Percentiles rank a stretch among this genome's conserved stretches.
Evolutionary conservation across 2,888 invertebrate species (phyloP).

Genomic region (Stenotaenia linearis): DNA sequence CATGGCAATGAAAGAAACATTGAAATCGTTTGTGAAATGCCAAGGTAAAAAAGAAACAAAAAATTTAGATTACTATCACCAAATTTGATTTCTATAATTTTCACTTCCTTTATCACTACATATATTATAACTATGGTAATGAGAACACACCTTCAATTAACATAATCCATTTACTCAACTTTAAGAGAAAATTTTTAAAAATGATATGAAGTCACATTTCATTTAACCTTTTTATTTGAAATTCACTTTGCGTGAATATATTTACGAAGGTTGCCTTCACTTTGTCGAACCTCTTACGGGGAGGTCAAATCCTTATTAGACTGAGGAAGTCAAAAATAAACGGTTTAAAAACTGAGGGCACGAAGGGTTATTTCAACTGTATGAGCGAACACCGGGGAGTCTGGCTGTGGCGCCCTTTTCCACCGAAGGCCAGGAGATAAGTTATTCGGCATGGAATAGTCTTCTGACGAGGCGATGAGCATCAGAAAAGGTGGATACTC

Average conservation of each 20-base stretch:
- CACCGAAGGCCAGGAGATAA: neutral
- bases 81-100: too few species aligned
- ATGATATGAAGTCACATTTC: too few species aligned
- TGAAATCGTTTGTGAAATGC: neutral
- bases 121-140: too few species aligned
- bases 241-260: neutral
- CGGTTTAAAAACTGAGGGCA: neutral
- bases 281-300: neutral
- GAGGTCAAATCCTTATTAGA: neutral
- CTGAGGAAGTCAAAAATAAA: neutral
- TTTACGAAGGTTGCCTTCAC: too few species aligned
- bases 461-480: neutral
- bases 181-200: too few species aligned
- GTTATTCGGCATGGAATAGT: neutral
- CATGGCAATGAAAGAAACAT: neutral
- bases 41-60: neutral
- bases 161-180: too few species aligned
- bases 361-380: neutral
- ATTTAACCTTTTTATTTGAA: too few species aligned
- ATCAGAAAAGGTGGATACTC: too few species aligned
- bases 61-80: neutral
- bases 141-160: too few species aligned
- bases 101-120: too few species aligned
- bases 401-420: neutral
- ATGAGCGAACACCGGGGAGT: neutral